A percentile compares a stretch with the other conserved stretches of the same genome.
Conservation (phyloP, 2,888 invertebrate genomes). For the Andricus quercusramuli region DNA sequence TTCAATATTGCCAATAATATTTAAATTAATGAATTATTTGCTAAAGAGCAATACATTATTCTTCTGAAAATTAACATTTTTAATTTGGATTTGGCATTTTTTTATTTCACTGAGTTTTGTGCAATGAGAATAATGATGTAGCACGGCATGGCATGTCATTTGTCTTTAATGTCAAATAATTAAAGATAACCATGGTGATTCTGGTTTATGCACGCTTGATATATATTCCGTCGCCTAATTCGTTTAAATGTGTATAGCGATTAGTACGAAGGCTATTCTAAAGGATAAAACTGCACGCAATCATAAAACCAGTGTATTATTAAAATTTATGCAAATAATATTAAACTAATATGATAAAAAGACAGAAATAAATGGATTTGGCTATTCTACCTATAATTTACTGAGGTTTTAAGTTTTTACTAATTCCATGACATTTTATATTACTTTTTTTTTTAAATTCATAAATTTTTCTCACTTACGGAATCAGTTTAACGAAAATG, state of each 20-base stretch:
- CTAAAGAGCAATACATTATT: no score
- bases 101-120: no score
- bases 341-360: not conserved
- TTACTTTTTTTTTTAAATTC: not conserved
- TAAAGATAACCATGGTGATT: constrained; percentile 22
- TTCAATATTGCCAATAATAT: no score
- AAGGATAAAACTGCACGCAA: constrained; percentile 17
- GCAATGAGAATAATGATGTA: no score
- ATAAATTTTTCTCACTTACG: not conserved
- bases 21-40: no score
- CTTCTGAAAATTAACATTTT: no score
- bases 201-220: not conserved
- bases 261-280: constrained; percentile 19
- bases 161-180: constrained; percentile 25
- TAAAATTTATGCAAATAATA: constrained; percentile 23
- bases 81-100: no score
- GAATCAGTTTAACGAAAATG: not conserved
- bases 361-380: not conserved
- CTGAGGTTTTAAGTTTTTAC: not conserved
- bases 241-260: constrained; percentile 15
- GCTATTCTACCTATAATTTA: not conserved
- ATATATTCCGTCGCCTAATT: constrained; percentile 9
- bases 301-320: not conserved
- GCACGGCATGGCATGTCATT: not conserved
- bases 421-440: not conserved